phyloP scores from a whole-genome alignment of 2,797 vertebrate genomes.

The Tapirus indicus region DNA sequence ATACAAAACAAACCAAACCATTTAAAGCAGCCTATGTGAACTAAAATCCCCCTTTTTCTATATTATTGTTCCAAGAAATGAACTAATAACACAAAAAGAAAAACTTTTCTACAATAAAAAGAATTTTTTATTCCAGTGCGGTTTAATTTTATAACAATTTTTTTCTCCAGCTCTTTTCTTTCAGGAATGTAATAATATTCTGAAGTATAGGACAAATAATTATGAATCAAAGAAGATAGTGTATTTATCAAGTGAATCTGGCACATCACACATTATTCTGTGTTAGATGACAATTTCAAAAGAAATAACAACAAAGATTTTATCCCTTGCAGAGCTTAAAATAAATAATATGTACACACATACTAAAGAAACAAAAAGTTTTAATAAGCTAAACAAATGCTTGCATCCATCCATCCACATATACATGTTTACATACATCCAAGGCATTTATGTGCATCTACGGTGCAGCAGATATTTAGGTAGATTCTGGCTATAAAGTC shows the following conservation, averaged over 20 bases:
- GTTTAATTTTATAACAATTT: not conserved
- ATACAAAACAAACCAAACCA: not conserved
- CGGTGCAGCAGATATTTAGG: too few relatives aligned
- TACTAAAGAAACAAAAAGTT: not conserved
- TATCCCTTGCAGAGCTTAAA: not conserved
- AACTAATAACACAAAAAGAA: not conserved
- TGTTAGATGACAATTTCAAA: not conserved
- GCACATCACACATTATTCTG: not conserved
- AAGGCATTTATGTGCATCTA: not conserved
- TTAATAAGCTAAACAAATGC: not conserved
- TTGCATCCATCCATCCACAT: not conserved
- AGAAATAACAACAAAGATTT: not conserved
- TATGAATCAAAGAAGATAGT: not conserved
- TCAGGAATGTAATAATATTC: not conserved
- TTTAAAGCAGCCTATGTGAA: not conserved
- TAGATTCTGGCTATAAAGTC: not conserved
- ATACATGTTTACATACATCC: not conserved
- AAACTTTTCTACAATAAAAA: not conserved
- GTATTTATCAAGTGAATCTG: not conserved
- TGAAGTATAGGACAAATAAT: not conserved
- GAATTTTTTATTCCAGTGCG: not conserved
- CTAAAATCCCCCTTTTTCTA: too few relatives aligned
- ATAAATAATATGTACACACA: not conserved
- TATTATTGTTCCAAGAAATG: not conserved
- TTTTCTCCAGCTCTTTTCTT: not conserved